Percentiles rank a stretch among this genome's conserved stretches.
These are phyloP conservation scores for Agyllia agylla DNA, from an alignment of 2,888 invertebrate genomes.

Conservation along the genomic window DNA sequence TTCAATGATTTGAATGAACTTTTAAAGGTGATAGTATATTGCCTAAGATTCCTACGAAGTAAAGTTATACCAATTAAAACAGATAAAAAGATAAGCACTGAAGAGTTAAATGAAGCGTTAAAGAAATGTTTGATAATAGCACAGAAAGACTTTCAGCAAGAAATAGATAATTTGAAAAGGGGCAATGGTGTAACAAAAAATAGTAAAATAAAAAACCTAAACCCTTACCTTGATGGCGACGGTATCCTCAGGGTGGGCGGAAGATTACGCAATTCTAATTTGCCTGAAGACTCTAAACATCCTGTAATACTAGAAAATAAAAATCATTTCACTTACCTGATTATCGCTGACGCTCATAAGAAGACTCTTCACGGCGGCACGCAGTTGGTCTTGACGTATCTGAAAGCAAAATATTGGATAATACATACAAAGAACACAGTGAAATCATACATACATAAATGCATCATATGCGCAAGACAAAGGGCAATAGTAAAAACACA, in stretches of 20 bases:
- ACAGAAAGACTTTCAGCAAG: not conserved
- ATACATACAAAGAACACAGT: not conserved
- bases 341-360: not conserved
- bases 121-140: not conserved
- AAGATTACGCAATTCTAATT: not conserved
- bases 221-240: not conserved
- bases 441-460: slow-evolving; percentile 6
- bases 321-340: not conserved
- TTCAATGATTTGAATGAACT: not conserved
- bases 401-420: not conserved
- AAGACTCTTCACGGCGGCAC: not conserved
- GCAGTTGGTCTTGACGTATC: not conserved
- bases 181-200: not conserved
- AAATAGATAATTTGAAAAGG: not conserved
- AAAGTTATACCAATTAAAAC: not conserved
- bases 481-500: not conserved
- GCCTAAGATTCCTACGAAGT: not conserved
- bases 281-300: not conserved
- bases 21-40: not conserved
- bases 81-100: not conserved
- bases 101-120: not conserved
- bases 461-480: not conserved
- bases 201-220: not conserved
- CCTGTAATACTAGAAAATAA: not conserved
- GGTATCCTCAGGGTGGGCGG: not conserved